Evolutionary conservation across 2,888 invertebrate species (phyloP), one percentile per base, ranked within the genome.

Genomic region (Mylabris sibirica): DNA sequence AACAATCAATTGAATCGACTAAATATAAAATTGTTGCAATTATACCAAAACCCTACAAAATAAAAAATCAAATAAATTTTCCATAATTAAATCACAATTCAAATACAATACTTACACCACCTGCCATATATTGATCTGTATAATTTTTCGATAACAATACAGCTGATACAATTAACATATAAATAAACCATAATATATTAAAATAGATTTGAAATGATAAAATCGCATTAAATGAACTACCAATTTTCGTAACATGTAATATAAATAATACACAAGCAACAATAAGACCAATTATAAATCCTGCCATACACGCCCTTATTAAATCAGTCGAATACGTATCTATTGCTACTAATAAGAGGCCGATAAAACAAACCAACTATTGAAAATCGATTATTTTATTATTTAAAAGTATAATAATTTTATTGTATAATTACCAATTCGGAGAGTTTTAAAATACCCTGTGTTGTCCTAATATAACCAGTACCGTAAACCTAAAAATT

Each of bases 1-100:
- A 79, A 57, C 76, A 77, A 49, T 80, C 78, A 9, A 79, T 62
- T 1, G 77, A 72, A 68, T 81, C 80, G 24, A 77, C 64, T 17
- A 73, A 60, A 64, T 79, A 80, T 11, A 74, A 70, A 59, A 77
- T 63, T 5, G 76, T 68, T 5, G 74, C 68, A 17, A 77, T 71
- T 60, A 71, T 76, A 35, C 80, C 80, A 53, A 78, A 71, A 8
- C 75, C 68, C 80, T 78, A 64, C 38, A 75, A 74, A 60, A 53
- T 4, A 12, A 22, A 24, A 12, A 24, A 2, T 2, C 6, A 53
- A 22, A 4, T 3, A 38, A 0, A 17, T 17, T 17, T 14, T 59
- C 62, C 30, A 44, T n/a, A 26, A 64, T 65, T 35, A 8, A 20
- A 8, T 62, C 11, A n/a, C n/a, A n/a, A n/a, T 8, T 63, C 60